Evolutionary conservation across 2,113 vertebrate species (phyloP), one percentile per base, ranked within the genome.

Genomic region (Cyanoderma ruficeps): DNA sequence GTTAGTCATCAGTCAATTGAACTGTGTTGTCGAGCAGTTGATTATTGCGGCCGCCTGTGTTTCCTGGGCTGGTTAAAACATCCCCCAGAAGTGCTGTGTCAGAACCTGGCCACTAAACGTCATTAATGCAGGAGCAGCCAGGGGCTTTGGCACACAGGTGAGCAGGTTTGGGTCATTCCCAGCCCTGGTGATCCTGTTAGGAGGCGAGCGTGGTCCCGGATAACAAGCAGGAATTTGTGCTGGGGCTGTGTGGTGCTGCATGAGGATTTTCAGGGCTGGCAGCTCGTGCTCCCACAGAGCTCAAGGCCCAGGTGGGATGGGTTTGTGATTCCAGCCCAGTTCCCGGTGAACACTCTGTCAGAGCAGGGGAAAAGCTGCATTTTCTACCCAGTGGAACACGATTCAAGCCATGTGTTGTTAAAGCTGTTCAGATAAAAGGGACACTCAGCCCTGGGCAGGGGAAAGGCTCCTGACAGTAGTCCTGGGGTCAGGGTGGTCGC

Each of bases 81-180:
- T 93, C 55, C 49, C 55, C 59, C 57, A 61, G 60, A 84, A 94
- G 67, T 85, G 81, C 78, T 82, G 81, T 95, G 81, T 87, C 95
- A 95, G 84, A 89, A 65, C 56, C 65, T 90, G 80, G 72, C 92
- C 71, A 61, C 76, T 42, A 42, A 74, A 61, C 53, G 72, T 56
- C 84, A 72, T 71, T 87, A 76, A 69, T 42, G 49, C 49, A 39
- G 57, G 21, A 69, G 47, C n/a, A 42, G 53, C 69, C 39, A 61
- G 75, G 30, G 55, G 82, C 41, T 85, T 59, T 83, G 42, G 74
- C 65, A 28, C 41, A 2, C 21, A 39, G 46, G 25, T 65, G 70
- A 61, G 3, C 39, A 16, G 78, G 55, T 61, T 57, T 33, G 63
- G 75, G 82, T 90, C 75, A 31, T 30, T 93, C 78, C 59, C 28